phyloP scores from a whole-genome alignment of 2,888 invertebrate species.

The Geotrupes spiniger region DNA sequence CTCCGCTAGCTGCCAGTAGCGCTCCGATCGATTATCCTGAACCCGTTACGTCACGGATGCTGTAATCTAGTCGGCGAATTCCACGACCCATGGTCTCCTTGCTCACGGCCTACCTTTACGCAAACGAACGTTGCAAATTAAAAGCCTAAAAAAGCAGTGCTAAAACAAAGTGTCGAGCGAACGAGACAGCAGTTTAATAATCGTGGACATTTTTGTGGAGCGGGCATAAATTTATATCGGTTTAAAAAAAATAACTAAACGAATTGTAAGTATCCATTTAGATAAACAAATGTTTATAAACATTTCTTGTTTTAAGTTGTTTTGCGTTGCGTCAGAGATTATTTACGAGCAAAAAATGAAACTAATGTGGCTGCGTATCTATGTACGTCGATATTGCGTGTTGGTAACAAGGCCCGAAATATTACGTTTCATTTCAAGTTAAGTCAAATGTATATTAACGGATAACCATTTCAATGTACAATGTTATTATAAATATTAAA shows the following conservation, averaged over 20 bases:
- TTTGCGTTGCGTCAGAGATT: no score
- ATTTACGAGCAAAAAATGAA: no score
- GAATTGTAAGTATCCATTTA: slow-evolving; percentile 13
- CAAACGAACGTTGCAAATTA: background rate
- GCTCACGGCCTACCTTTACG: slow-evolving; percentile 31
- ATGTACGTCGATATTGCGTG: no score
- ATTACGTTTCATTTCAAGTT: no score
- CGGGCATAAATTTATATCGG: slow-evolving; percentile 2
- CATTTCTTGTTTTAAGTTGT: no score
- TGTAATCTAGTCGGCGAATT: slow-evolving; percentile 44
- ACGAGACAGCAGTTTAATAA: no score
- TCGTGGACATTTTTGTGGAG: background rate
- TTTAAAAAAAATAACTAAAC: no score
- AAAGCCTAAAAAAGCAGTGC: slow-evolving; percentile 1
- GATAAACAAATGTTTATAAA: slow-evolving; percentile 15
- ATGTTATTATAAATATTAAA: no score
- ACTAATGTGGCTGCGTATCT: no score
- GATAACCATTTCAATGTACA: no score
- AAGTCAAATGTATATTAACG: no score
- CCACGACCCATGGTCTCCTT: slow-evolving; percentile 35
- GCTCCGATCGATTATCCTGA: slow-evolving; percentile 49
- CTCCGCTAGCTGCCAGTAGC: slow-evolving; percentile 44
- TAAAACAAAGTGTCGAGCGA: background rate
- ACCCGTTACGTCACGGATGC: slow-evolving; percentile 49
- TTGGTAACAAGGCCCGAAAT: no score